Evolutionary conservation across 2,113 vertebrate genomes (phyloP).

Genomic region (Pterocles orientalis): DNA sequence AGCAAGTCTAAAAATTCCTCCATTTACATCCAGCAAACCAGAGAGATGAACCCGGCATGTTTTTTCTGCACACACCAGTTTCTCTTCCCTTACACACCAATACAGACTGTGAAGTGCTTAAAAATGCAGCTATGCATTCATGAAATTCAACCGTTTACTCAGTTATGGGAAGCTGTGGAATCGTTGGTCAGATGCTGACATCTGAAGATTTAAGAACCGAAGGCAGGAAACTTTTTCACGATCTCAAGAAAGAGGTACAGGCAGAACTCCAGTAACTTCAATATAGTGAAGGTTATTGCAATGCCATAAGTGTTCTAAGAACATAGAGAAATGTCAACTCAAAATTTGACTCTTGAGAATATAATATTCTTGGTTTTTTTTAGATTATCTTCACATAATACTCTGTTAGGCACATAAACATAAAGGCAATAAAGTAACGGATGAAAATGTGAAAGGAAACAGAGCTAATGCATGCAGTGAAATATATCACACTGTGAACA

Average conservation of each 20-base stretch:
- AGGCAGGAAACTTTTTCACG: background rate
- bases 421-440: background rate
- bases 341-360: background rate
- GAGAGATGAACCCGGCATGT: background rate
- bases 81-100: background rate
- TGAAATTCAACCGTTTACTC: background rate
- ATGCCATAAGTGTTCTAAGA: background rate
- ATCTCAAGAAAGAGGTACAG: background rate
- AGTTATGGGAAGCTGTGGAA: background rate
- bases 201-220: background rate
- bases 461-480: background rate
- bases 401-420: background rate
- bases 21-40: background rate
- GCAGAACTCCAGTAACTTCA: background rate
- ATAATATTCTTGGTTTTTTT: background rate
- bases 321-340: background rate
- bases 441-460: background rate
- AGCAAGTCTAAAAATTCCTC: background rate
- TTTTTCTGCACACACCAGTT: background rate
- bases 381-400: background rate
- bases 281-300: background rate
- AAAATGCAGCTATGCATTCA: background rate
- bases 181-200: background rate
- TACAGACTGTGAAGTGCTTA: background rate
- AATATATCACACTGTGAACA: background rate